Evolutionary conservation across 2,113 vertebrate genomes (phyloP).

Genomic region (Gymnogyps californianus): DNA sequence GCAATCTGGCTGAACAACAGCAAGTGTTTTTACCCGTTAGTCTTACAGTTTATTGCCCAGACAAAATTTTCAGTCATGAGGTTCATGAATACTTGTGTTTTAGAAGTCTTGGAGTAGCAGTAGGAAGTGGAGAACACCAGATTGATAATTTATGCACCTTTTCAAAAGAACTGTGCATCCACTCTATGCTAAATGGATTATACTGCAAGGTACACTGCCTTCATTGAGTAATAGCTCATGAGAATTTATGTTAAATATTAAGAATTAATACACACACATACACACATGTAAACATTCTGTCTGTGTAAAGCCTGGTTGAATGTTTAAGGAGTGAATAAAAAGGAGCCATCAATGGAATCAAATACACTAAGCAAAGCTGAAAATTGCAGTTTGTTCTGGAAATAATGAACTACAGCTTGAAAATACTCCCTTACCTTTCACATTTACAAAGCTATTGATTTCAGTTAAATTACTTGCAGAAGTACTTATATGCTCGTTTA

Average conservation of each 20-base stretch:
- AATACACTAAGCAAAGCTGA: background rate
- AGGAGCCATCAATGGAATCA: background rate
- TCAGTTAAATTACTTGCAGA: background rate
- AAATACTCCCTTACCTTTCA: background rate
- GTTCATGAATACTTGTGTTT: conserved; percentile 44
- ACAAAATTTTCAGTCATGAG: conserved; percentile 29
- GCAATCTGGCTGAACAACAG: conserved; percentile 12
- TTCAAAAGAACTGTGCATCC: background rate
- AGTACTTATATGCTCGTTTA: background rate
- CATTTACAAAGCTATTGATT: background rate
- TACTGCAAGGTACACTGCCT: background rate
- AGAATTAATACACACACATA: background rate
- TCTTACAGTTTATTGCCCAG: conserved; percentile 24
- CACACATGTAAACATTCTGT: background rate
- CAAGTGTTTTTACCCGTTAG: conserved; percentile 29
- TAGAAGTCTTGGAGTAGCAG: background rate
- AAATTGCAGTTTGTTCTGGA: background rate
- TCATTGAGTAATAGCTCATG: background rate
- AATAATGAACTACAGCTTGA: background rate
- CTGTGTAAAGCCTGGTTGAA: background rate
- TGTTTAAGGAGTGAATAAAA: background rate
- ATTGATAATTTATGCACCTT: background rate
- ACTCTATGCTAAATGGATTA: background rate
- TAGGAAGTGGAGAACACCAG: background rate
- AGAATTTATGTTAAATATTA: background rate